phyloP scores from a whole-genome alignment of 2,113 vertebrate species.

The Eubucco bourcierii region DNA sequence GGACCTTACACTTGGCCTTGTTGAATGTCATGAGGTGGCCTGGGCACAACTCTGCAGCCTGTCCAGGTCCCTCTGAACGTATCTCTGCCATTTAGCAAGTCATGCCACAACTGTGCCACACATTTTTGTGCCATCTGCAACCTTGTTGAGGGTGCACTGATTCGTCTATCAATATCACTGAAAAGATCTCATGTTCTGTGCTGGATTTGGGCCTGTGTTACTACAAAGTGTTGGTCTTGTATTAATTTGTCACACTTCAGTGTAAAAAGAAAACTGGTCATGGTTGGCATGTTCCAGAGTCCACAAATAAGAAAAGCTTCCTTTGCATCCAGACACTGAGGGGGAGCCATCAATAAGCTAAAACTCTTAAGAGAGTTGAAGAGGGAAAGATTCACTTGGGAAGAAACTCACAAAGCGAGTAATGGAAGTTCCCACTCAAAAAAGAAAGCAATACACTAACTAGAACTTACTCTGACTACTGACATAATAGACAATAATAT shows the following conservation, averaged over 20 bases:
- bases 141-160: no score
- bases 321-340: background rate
- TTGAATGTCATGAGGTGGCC: no score
- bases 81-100: no score
- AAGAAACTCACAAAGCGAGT: background rate
- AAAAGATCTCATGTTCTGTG: background rate
- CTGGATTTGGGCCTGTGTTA: background rate
- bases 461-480: no score
- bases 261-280: background rate
- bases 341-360: background rate
- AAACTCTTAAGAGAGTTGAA: background rate
- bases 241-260: background rate
- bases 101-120: no score
- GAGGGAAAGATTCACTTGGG: background rate
- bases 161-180: no score
- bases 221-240: background rate
- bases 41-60: no score
- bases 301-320: background rate
- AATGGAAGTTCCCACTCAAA: background rate
- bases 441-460: background rate
- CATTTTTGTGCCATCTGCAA: no score
- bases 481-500: no score
- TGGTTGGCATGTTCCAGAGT: background rate
- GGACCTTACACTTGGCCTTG: no score
- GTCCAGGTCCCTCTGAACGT: no score